Base-by-base conservation (phyloP, 2,888 invertebrate species). In the Lacanobia wlatinum region DNA sequence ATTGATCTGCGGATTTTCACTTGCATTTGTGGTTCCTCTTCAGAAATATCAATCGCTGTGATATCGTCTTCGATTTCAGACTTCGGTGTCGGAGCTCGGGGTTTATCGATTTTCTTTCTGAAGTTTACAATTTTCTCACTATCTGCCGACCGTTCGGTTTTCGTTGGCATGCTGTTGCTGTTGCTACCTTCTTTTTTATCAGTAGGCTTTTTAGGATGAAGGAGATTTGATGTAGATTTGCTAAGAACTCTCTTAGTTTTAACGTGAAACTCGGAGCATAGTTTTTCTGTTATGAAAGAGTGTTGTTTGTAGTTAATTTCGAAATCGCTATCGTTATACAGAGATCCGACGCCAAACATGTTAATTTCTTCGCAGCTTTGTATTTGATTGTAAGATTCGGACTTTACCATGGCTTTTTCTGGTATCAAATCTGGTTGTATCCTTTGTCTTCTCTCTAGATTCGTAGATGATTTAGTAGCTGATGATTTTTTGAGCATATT, bases 251-350 rank as follows among this genome's bases (percentile, higher is more conserved):
- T 95, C 87, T 97, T 97, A 9, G 97, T 97, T 92, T 97, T 97
- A 0, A 97, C 97, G 84, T 97, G 97, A 86, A 97, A 97, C 90
- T 97, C 97, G 6, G 97, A 97, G 91, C 97, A 97, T 43, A 97
- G 92, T 85, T 97, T 97, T 84, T 97, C 97, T 18, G 97, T 97
- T 55, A 97, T 97, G 81, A 96, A 97, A 0, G 97, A 97, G 85
- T 97, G 97, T 69, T 97, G 97, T 78, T 96, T 96, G 82, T 91
- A 96, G 85, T 96, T 96, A 12, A 96, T 95, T 93, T 96, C 96
- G 67, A 96, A 97, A 91, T 93, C 97, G 90, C 91, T 97, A 88
- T 94, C 97, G 83, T 95, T 97, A 92, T 94, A 97, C 86, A 97
- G 84, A 90, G 97, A 96, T 56, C 96, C 96, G 23, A 92, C 95